Evolutionary conservation across 1,140 invertebrate genomes (phyloP), one percentile per base, ranked within the genome.

Genomic region (Hyposmocoma kahamanoa): DNA sequence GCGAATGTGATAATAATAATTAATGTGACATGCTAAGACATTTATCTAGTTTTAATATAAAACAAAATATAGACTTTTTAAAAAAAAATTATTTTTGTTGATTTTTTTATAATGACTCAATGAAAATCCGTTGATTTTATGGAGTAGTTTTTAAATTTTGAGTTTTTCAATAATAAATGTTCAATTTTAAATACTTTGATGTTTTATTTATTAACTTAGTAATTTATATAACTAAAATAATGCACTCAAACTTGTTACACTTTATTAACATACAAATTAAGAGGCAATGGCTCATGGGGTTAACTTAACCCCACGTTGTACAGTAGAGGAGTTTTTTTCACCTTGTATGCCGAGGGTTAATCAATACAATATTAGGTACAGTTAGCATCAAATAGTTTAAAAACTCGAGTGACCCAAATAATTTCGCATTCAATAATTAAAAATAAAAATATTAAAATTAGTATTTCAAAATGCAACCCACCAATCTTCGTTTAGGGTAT

Each of bases 1-100:
- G n/a, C n/a, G n/a, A n/a, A n/a, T 39, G 10, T n/a, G 36, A 39
- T 39, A 15, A 20, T 39, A 39, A 39, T 17, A 39, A 39, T 39
- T 39, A 39, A 20, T 39, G 28, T 30, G 28, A 30, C 2, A 13
- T n/a, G 10, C 28, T 30, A 10, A 30, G 10, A 30, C 10, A 2
- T n/a, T n/a, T 30, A 8, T 30, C 10, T 30, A n/a, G 28, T 10
- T 30, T 30, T 13, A 10, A n/a, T n/a, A 30, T 2, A 30, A n/a
- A 30, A 30, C 28, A n/a, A n/a, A n/a, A 30, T 30, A n/a, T 30
- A n/a, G 10, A 1, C 13, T n/a, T 10, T 30, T 13, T 10, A 30
- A 30, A 13, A 30, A 30, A 13, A n/a, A 30, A 10, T 30, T 2
- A 30, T 30, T 30, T 30, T 30, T 10, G n/a, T n/a, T n/a, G n/a